Evolutionary conservation across 64 coral and sea anemone species (phyloP), one percentile per base, ranked within the genome.

Genomic region (Orbicella faveolata): DNA sequence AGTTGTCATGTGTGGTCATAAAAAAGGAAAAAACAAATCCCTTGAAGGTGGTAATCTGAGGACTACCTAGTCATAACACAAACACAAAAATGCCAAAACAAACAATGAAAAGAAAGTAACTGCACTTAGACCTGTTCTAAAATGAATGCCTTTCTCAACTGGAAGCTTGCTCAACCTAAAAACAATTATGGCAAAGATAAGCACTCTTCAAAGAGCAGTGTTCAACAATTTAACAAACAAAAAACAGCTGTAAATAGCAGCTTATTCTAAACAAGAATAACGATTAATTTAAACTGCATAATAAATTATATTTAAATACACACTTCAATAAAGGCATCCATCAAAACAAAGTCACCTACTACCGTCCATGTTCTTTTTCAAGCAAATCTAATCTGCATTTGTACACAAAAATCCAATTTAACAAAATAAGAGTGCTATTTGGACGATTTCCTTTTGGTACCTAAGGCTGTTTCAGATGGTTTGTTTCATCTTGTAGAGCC

Each of bases 41-140:
- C 55, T 59, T 59, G 55, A 11, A 59, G 9, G 55, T 14, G 55
- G 55, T 59, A 59, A 14, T 9, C 15, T 59, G 10, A 59, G 0
- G 9, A 59, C 10, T 14, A 15, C 1, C 44, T 48, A 15, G 55
- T 15, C 55, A 59, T 9, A 59, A 85, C 75, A 78, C 73, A 84
- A 77, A 77, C 15, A 52, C 9, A 72, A 79, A 91, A 88, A 78
- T 52, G 16, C 78, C 37, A 91, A 96, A 92, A 61, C 75, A 12
- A 90, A 96, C 61, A 94, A 91, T 67, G 77, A 74, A 87, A 69
- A 62, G 36, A 92, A 87, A 79, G 77, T 65, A 74, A 90, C 90
- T 87, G 76, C 76, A 94, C 88, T 75, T 70, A 66, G 83, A 96
- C 95, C 95, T 96, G 92, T 74, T 96, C 95, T 96, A 94, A 96